phyloP scores from a whole-genome alignment of 2,888 invertebrate genomes.

The Odontocerum albicorne region DNA sequence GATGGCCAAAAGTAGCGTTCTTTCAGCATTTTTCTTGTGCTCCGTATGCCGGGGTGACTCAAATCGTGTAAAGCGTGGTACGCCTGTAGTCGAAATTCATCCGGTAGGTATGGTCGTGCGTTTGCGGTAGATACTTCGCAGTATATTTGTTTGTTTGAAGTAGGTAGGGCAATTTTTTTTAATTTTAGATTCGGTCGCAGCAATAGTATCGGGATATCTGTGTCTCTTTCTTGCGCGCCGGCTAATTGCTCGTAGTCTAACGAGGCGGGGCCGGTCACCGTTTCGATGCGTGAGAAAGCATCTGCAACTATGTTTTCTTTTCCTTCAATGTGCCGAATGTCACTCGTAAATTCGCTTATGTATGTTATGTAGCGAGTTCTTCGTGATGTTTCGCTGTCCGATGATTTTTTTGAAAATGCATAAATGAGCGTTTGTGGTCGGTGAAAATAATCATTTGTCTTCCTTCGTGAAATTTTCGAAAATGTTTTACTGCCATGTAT shows the following conservation, averaged over 20 bases:
- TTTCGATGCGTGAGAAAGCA: background rate
- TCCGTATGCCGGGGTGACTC: conserved; percentile 30
- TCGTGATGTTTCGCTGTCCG: too few relatives aligned
- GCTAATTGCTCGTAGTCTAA: background rate
- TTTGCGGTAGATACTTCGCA: conserved; percentile 34
- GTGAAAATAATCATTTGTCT: conserved; percentile 39
- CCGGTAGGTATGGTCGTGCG: conserved; percentile 37
- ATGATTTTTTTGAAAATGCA: too few relatives aligned
- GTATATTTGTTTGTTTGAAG: conserved; percentile 17
- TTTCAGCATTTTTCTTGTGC: conserved; percentile 23
- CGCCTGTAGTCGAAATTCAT: conserved; percentile 29
- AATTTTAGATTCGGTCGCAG: too few relatives aligned
- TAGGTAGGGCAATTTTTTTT: background rate
- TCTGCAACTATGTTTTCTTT: background rate
- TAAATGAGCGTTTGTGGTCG: too few relatives aligned
- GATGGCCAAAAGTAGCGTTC: conserved; percentile 38
- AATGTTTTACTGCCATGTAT: conserved; percentile 42
- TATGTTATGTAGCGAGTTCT: too few relatives aligned
- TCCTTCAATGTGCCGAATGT: background rate
- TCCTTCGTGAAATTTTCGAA: conserved; percentile 44
- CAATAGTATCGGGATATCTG: background rate
- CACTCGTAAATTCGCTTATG: background rate
- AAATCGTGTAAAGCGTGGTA: conserved; percentile 33
- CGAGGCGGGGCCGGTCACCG: background rate
- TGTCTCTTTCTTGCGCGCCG: background rate